Percentiles rank a stretch among this genome's conserved stretches.
Conservation (phyloP, 2,888 invertebrate genomes). For the Dyspetes luteomarginatus region DNA sequence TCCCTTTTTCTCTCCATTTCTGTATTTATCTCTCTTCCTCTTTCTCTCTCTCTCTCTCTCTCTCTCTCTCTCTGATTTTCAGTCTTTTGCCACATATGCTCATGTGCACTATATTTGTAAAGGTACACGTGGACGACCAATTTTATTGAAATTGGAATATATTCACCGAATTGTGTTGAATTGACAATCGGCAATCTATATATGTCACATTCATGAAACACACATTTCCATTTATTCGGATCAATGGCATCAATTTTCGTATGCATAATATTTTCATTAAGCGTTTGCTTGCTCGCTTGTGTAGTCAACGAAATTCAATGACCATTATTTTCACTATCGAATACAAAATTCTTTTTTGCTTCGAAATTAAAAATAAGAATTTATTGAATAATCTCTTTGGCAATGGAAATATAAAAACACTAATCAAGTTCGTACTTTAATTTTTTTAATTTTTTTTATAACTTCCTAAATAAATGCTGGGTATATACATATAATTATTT, state of each 20-base stretch:
- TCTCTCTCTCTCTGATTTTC: background rate
- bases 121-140: background rate
- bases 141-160: background rate
- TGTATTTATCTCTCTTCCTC: background rate
- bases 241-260: background rate
- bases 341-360: too few relatives aligned
- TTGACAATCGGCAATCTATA: background rate
- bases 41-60: background rate
- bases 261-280: background rate
- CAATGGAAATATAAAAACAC: too few relatives aligned
- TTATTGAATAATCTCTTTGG: too few relatives aligned
- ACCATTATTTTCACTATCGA: too few relatives aligned
- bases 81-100: background rate
- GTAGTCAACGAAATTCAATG: too few relatives aligned
- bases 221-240: constrained; percentile 1
- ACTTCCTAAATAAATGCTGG: too few relatives aligned
- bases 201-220: background rate
- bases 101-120: background rate
- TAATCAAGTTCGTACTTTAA: too few relatives aligned
- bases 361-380: too few relatives aligned
- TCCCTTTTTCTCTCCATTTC: background rate
- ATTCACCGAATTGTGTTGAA: background rate
- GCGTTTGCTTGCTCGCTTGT: too few relatives aligned
- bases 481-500: too few relatives aligned
- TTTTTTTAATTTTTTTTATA: too few relatives aligned